These are phyloP conservation scores for Diorhabda elongata DNA, from an alignment of 1,140 invertebrate species.

Conservation along the genomic window DNA sequence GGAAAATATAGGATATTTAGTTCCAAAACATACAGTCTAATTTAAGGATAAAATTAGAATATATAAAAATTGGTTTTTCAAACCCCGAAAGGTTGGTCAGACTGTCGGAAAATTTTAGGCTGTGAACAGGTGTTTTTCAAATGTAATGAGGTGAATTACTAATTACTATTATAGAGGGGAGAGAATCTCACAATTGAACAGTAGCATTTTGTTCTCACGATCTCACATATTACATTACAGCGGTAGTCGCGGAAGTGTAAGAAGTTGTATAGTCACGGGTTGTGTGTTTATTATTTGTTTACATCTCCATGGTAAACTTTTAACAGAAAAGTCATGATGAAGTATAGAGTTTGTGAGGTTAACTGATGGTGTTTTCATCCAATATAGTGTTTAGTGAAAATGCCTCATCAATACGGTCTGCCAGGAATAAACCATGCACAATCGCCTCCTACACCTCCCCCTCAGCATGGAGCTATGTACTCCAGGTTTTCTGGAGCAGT, in stretches of 20 bases:
- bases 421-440: constrained; percentile 65
- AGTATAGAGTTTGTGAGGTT: neutral
- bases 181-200: constrained; percentile 28
- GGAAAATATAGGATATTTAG: neutral
- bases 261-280: constrained; percentile 16
- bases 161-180: constrained; percentile 32
- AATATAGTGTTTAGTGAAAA: constrained; percentile 47
- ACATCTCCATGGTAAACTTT: constrained; percentile 3
- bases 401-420: constrained; percentile 73
- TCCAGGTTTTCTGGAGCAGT: constrained; percentile 51
- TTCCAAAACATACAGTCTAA: neutral
- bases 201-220: constrained; percentile 39
- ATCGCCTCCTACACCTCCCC: constrained; percentile 70
- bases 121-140: constrained; percentile 64
- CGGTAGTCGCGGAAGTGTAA: constrained; percentile 32
- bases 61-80: neutral
- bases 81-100: constrained; percentile 48
- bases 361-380: neutral
- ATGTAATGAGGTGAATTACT: constrained; percentile 51
- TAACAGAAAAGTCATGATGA: neutral
- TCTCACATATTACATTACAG: constrained; percentile 9
- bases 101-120: constrained; percentile 59
- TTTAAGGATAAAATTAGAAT: too few species aligned
- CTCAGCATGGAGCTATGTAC: constrained; percentile 55
- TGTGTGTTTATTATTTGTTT: constrained; percentile 21